Conservation (phyloP, 2,113 vertebrate species). For the Marmota monax region DNA sequence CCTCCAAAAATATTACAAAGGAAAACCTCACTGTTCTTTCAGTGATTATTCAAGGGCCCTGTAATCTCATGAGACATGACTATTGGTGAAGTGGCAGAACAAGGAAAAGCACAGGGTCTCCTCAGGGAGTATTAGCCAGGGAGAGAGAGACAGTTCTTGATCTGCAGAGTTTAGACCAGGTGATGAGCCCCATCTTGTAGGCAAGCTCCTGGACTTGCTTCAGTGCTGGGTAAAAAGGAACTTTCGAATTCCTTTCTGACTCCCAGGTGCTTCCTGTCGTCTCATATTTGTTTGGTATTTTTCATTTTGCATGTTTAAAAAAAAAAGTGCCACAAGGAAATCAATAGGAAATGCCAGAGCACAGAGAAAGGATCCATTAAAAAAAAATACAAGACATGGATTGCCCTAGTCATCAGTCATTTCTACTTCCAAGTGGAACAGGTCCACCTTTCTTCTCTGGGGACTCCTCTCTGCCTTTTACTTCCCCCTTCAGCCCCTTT, state of each 20-base stretch:
- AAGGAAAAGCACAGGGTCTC: background rate
- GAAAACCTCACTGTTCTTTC: background rate
- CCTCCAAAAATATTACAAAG: background rate
- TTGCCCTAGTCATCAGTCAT: background rate
- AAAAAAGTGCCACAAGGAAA: background rate
- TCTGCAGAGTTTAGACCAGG: no score
- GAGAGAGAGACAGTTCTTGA: background rate
- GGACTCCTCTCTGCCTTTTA: background rate
- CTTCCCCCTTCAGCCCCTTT: background rate
- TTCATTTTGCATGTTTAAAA: background rate
- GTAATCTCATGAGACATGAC: background rate
- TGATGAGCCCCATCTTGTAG: background rate
- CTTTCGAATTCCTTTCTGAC: background rate
- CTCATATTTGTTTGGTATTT: background rate
- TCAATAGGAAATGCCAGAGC: background rate
- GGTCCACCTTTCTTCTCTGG: background rate
- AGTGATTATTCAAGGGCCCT: background rate
- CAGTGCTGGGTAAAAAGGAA: background rate
- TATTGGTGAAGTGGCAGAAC: background rate
- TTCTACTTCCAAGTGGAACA: background rate
- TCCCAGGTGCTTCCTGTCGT: background rate
- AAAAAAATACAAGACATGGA: background rate
- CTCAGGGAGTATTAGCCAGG: background rate
- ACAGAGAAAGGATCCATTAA: background rate
- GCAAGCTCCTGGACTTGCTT: background rate